Base-by-base conservation (phyloP, 2,888 invertebrate species). In the Diaprepes abbreviatus region DNA sequence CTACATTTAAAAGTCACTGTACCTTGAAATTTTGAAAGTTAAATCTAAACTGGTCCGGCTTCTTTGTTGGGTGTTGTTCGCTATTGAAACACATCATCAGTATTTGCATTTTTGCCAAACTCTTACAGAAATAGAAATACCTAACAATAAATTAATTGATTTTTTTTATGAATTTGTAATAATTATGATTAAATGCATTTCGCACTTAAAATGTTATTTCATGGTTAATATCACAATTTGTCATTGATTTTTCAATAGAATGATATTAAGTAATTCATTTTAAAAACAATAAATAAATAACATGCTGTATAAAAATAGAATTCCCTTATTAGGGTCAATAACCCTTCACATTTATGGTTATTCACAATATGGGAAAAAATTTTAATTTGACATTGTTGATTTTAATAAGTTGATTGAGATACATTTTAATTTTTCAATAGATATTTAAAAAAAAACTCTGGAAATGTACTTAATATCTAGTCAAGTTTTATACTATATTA, bases 1-100 rank as follows among this genome's bases (percentile, higher is more conserved):
- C 35, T 66, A 50, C 66, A 45, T 66, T 66, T 66, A 66, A 66
- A 59, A 66, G 59, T 66, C 66, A 66, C n/a, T 59, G 66, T 66
- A 66, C 58, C 58, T 66, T 59, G 66, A 66, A 59, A 52, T 66
- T 58, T 59, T 28, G 48, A 59, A 66, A 60, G 60, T 35, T 60
- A 60, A 33, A 66, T 45, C 24, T 33, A n/a, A 65, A 57, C 57
- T 55, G 57, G 45, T 57, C 57, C 57, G 14, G 21, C 45, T 57
- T 40, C 45, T 65, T 57, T 57, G 38, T 45, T 65, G 45, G 31
- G 40, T 48, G 35, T 19, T 57, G 40, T 24, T 16, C 31, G 14
- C 24, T 48, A 48, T 48, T 24, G 10, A 45, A 5, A 45, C 12
- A 50, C 48, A 50, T 48, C 14, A 28, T 50, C 12, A 24, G 9